These are phyloP conservation scores for Leptinotarsa juncta DNA, from an alignment of 2,888 invertebrate genomes.

Conservation along the genomic window DNA sequence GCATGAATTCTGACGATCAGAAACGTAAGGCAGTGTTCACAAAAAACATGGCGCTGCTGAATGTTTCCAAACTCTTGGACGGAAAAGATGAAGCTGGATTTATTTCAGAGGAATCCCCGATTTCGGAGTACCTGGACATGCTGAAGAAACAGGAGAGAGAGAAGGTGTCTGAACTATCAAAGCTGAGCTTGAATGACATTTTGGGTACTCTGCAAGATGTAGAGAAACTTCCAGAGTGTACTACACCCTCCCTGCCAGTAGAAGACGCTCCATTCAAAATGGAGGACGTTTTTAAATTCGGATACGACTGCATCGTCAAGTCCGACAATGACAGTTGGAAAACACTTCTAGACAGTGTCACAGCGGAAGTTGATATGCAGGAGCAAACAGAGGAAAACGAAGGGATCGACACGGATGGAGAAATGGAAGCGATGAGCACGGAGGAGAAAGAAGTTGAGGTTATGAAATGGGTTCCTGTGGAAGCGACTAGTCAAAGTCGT, in stretches of 20 bases:
- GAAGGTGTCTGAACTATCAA: constrained; percentile 25
- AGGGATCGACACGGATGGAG: constrained; percentile 26
- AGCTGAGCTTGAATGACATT: constrained; percentile 26
- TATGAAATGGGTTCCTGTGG: constrained; percentile 22
- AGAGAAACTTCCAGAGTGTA: constrained; percentile 14
- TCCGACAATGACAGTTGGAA: constrained; percentile 49
- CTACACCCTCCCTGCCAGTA: constrained; percentile 9
- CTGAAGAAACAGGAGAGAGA: constrained; percentile 42
- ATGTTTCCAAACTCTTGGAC: constrained; percentile 50
- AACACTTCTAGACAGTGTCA: constrained; percentile 28
- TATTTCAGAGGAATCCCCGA: constrained; percentile 41
- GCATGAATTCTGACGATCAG: constrained; percentile 21
- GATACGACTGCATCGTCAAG: constrained; percentile 54
- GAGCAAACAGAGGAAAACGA: constrained; percentile 13
- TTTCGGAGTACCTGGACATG: constrained; percentile 48
- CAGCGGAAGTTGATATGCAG: constrained; percentile 32
- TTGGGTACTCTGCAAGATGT: constrained; percentile 24
- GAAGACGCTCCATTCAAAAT: constrained; percentile 35
- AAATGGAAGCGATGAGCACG: constrained; percentile 22
- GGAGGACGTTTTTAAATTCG: constrained; percentile 57
- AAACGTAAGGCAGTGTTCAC: constrained; percentile 39
- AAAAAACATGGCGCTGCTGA: constrained; percentile 60
- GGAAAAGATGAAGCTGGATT: constrained; percentile 33
- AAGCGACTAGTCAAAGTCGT: not conserved
- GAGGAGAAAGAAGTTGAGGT: constrained; percentile 27